Percentiles rank a stretch among this genome's conserved stretches.
Evolutionary conservation across 35 echinoderm and acorn worm species (phyloP).

Genomic region (Amphiura filiformis): DNA sequence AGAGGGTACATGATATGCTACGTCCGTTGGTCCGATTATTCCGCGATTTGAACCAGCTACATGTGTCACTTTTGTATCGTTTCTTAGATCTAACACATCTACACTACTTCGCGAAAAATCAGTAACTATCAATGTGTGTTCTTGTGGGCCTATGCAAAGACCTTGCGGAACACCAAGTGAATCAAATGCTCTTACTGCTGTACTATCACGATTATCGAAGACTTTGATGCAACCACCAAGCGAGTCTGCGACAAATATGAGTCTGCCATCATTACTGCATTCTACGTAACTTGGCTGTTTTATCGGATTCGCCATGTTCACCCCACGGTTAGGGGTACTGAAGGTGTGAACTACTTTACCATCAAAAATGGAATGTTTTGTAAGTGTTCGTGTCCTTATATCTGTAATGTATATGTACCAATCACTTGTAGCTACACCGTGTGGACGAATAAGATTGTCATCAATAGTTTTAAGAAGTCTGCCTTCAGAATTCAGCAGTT

Average conservation of each 20-base stretch:
- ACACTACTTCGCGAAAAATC: background rate
- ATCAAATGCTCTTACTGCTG: background rate
- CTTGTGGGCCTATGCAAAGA: background rate
- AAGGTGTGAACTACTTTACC: background rate
- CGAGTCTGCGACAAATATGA: background rate
- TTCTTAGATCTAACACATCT: background rate
- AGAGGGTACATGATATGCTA: background rate
- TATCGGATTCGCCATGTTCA: background rate
- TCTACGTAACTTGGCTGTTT: background rate
- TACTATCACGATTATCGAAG: background rate
- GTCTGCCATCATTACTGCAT: background rate
- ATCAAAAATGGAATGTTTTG: background rate
- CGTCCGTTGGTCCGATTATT: background rate
- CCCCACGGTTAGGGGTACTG: background rate
- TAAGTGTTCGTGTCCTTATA: background rate
- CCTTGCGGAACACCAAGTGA: background rate
- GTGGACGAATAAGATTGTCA: background rate
- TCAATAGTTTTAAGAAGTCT: background rate
- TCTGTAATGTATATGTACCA: background rate
- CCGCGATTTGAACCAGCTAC: background rate
- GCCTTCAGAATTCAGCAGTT: background rate
- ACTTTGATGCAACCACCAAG: background rate
- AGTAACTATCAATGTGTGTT: background rate
- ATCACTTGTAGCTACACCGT: background rate
- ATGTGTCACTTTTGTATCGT: background rate